Evolutionary conservation across 2,113 vertebrate species (phyloP), one percentile per base, ranked within the genome.

Genomic region (Phrynosoma platyrhinos): DNA sequence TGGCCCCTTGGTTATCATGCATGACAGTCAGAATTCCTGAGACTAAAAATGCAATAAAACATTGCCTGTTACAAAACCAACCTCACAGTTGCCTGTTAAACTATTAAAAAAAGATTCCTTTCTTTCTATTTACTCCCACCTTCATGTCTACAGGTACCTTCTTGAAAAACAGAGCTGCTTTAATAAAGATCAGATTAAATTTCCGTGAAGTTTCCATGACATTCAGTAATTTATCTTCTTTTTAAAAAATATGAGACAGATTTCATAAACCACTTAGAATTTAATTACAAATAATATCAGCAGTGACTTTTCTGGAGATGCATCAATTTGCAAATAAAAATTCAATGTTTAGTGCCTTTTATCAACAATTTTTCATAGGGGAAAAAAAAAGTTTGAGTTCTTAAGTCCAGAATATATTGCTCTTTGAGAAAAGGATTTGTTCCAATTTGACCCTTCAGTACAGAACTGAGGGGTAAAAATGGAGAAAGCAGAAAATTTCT

Each of bases 1-100:
- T 89, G 82, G 76, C 87, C 91, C 90, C 86, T n/a, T 79, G 78
- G 18, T 77, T 71, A 84, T 83, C n/a, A 72, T 91, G 20, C 72
- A 88, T 6, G 0, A 21, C 23, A 25, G n/a, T 27, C 40, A 79
- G 80, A 83, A 87, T 87, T 91, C 85, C 40, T 82, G 78, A 90
- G 18, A 71, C 20, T 91, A 89, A 84, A 21, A 13, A 86, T 90
- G 91, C 20, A 23, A 16, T 30, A 62, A 68, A 27, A 83, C 58
- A 69, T 52, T 20, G 23, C 47, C 13, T 30, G 30, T 9, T 79
- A 68, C 71, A 72, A 90, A 85, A 81, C 27, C 66, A 78, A 55
- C 55, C 30, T 91, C 90, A 79, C 6, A 86, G 21, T 55, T 91
- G 89, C 79, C 84, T 18, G 83, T 83, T 85, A 77, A 36, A 83